Conservation (phyloP, 2,888 invertebrate genomes). For the Melikaiella ostensackeni region DNA sequence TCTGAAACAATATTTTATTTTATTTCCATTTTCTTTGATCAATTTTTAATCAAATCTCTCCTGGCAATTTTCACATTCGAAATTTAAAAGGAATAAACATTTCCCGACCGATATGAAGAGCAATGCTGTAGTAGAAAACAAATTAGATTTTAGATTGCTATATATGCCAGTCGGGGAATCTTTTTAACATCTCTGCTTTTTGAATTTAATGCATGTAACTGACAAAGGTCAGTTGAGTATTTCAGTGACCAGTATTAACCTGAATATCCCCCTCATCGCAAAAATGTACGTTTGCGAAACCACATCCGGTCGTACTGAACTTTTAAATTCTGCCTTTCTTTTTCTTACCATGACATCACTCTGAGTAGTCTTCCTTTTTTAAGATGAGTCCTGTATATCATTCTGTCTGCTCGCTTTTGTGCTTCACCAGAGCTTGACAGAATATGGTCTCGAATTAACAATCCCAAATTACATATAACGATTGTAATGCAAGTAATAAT, state of each 20-base stretch:
- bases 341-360: conserved; percentile 26
- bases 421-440: conserved; percentile 13
- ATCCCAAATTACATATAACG: conserved; percentile 16
- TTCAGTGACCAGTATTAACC: not conserved
- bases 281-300: conserved; percentile 23
- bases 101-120: not conserved
- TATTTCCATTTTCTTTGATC: too few relatives aligned
- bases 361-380: conserved; percentile 24
- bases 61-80: not conserved
- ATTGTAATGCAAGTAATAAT: conserved; percentile 2
- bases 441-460: conserved; percentile 1
- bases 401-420: conserved; percentile 1
- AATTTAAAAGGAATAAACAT: not conserved
- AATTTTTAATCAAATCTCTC: not conserved
- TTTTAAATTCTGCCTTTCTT: conserved; percentile 31
- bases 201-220: not conserved
- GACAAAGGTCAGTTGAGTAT: not conserved
- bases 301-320: conserved; percentile 17
- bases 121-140: not conserved
- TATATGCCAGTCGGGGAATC: not conserved
- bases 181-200: not conserved
- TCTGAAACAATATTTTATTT: not conserved
- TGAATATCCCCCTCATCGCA: conserved; percentile 10
- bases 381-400: conserved; percentile 12
- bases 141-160: not conserved